phyloP scores from a whole-genome alignment of 2,888 invertebrate species.

The Microctonus brassicae region DNA sequence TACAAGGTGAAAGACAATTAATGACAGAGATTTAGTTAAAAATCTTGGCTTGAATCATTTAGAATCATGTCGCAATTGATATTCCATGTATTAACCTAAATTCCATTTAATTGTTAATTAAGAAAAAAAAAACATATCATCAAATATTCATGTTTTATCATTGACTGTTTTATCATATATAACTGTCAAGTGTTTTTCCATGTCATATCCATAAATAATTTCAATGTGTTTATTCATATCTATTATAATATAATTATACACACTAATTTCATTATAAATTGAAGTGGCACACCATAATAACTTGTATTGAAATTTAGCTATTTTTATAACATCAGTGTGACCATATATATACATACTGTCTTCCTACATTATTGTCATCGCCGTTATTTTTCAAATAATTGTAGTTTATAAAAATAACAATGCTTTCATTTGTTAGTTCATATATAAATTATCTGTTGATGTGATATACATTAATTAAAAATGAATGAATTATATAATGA shows the following conservation, averaged over 20 bases:
- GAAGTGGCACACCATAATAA: background rate
- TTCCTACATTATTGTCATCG: conserved; percentile 27
- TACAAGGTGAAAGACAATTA: conserved; percentile 56
- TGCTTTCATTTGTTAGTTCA: conserved; percentile 19
- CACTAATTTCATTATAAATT: background rate
- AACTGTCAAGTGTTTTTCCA: background rate
- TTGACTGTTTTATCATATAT: background rate
- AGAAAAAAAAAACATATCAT: background rate
- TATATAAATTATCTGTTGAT: background rate
- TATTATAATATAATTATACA: background rate
- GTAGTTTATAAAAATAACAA: conserved; percentile 15
- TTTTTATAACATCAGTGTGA: background rate
- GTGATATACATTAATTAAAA: conserved; percentile 27
- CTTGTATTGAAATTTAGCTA: background rate
- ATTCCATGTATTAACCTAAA: conserved; percentile 7
- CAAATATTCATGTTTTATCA: background rate
- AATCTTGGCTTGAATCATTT: conserved; percentile 27
- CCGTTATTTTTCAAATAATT: conserved; percentile 7
- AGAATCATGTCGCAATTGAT: conserved; percentile 27
- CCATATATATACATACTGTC: conserved; percentile 9
- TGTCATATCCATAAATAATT: background rate
- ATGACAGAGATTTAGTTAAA: conserved; percentile 43
- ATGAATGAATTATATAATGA: too few species aligned
- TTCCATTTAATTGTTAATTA: background rate
- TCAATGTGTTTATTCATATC: background rate